phyloP scores from a whole-genome alignment of 2,113 vertebrate species.

The Echinops telfairi region DNA sequence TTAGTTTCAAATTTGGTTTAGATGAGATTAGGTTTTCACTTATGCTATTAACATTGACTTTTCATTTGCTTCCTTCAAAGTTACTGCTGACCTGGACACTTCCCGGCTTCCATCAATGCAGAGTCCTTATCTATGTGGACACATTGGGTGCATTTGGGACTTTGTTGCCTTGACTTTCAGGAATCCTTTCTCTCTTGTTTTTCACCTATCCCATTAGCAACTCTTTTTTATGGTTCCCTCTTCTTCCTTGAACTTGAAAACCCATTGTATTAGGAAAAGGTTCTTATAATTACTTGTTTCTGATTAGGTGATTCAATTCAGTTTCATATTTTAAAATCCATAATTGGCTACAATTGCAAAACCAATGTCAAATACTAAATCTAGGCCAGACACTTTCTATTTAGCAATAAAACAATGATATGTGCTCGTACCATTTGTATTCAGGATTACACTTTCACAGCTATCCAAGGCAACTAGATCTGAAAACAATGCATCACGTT shows the following conservation, averaged over 20 bases:
- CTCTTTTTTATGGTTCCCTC: background rate
- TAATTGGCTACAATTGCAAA: background rate
- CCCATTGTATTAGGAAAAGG: background rate
- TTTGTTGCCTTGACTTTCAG: background rate
- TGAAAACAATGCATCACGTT: too few species aligned
- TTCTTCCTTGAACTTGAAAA: background rate
- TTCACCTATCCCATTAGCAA: background rate
- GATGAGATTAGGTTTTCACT: background rate
- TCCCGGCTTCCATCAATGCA: too few species aligned
- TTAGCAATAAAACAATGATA: too few species aligned
- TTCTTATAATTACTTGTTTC: background rate
- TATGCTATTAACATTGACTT: background rate
- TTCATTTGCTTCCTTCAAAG: background rate
- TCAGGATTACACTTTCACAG: too few species aligned
- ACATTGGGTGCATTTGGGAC: rapidly evolving
- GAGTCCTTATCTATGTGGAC: background rate
- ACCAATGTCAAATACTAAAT: background rate
- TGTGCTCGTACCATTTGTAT: too few species aligned
- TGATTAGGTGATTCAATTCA: background rate
- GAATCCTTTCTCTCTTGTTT: background rate
- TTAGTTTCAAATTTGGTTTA: too few species aligned
- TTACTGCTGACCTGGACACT: background rate
- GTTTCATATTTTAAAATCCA: background rate
- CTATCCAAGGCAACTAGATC: too few species aligned
- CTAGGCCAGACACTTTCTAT: too few species aligned